Conservation (phyloP, 2,113 vertebrate genomes). For the Herpailurus yagouaroundi region DNA sequence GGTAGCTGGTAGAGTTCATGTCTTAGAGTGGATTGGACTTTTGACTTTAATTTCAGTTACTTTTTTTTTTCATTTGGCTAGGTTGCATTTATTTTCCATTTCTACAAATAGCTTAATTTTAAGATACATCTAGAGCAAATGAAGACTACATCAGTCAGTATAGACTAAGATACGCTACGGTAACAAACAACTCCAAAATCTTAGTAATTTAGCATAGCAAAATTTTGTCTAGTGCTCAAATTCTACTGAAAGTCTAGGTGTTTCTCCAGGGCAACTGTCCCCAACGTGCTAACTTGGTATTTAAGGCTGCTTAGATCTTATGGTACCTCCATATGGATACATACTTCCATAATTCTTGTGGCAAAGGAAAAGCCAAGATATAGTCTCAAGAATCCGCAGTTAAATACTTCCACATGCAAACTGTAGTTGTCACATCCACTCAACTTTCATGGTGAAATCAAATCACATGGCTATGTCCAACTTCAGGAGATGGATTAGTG, state of each 20-base stretch:
- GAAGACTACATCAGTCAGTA: not conserved
- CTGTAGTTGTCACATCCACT: not conserved
- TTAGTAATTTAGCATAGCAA: not conserved
- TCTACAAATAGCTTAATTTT: not conserved
- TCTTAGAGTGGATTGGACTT: constrained; percentile 13
- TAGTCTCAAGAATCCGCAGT: not conserved
- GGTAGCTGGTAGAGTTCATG: not conserved
- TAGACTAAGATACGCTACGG: not conserved
- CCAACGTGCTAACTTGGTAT: not conserved
- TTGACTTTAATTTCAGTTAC: not conserved
- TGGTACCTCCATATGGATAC: not conserved
- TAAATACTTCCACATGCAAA: not conserved
- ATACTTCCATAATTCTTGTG: not conserved
- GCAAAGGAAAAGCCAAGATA: not conserved
- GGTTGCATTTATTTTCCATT: not conserved
- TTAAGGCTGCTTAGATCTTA: not conserved
- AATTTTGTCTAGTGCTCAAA: not conserved
- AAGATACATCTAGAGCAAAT: not conserved
- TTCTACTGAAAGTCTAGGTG: not conserved
- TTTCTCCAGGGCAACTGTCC: not conserved
- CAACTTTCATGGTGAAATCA: not conserved
- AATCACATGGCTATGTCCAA: not conserved
- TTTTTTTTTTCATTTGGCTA: not conserved
- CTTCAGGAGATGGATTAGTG: not conserved
- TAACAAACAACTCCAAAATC: not conserved